phyloP scores from a whole-genome alignment of 2,113 vertebrate species.

The Ailuropoda melanoleuca region DNA sequence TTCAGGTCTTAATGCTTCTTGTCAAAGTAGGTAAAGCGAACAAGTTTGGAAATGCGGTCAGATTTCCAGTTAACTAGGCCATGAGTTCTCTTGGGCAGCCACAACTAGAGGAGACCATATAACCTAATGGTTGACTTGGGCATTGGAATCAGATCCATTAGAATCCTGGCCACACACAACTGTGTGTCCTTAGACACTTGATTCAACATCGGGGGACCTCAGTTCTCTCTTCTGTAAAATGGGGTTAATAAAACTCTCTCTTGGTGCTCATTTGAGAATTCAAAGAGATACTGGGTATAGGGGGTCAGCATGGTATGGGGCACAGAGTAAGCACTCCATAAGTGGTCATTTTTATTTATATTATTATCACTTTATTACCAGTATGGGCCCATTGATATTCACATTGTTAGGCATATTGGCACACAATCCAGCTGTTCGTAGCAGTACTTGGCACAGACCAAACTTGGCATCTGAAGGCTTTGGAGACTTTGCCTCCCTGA shows the following conservation, averaged over 20 bases:
- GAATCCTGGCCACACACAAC: background rate
- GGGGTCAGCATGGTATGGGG: background rate
- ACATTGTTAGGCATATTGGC: background rate
- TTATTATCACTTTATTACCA: background rate
- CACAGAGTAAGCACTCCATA: background rate
- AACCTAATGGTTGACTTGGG: background rate
- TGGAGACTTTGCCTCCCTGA: background rate
- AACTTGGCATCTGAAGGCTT: background rate
- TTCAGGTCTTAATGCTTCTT: slow-evolving; percentile 20
- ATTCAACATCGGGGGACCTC: background rate
- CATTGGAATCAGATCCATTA: background rate
- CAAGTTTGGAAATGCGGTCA: background rate
- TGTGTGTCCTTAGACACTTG: background rate
- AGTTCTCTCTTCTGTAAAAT: background rate
- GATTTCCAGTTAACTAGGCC: background rate
- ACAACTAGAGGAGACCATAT: fast-evolving
- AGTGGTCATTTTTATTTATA: background rate
- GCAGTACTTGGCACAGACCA: too few relatives aligned
- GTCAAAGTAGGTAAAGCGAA: slow-evolving; percentile 24
- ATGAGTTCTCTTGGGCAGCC: background rate
- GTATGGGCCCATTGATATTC: too few relatives aligned
- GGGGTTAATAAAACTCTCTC: background rate
- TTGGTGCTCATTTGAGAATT: background rate
- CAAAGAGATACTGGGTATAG: background rate
- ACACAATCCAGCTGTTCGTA: background rate